These are phyloP conservation scores for Sanderia malayensis DNA, from an alignment of 30 jellyfish, hydroid and myxozoan species.

Conservation along the genomic window DNA sequence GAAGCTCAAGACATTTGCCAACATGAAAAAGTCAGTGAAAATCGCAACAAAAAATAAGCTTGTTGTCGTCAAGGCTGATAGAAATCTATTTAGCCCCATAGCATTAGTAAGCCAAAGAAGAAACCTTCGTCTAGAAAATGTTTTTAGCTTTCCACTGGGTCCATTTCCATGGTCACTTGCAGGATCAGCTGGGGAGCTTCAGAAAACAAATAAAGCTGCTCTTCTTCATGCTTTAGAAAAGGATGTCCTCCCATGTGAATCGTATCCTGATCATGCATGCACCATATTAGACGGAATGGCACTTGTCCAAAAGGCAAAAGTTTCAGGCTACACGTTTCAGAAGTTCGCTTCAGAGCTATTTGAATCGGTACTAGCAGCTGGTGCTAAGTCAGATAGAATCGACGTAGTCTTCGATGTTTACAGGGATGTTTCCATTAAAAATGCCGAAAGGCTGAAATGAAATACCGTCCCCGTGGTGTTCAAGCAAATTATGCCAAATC, in stretches of 20 bases:
- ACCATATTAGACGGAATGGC: constrained; percentile 20
- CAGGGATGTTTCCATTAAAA: constrained; percentile 10
- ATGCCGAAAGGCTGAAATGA: constrained; percentile 6
- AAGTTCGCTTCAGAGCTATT: constrained; percentile 15
- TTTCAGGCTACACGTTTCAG: constrained; percentile 16
- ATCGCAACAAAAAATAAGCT: too few relatives aligned
- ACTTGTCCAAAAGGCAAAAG: constrained; percentile 24
- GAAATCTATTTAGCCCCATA: too few relatives aligned
- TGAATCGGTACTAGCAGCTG: constrained; percentile 32
- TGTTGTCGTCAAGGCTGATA: too few relatives aligned
- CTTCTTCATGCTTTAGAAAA: not conserved
- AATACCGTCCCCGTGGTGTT: not conserved
- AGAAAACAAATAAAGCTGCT: constrained; percentile 3
- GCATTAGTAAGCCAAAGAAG: too few relatives aligned
- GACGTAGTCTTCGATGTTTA: constrained; percentile 21
- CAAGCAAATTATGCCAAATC: constrained; percentile 2
- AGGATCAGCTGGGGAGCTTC: too few relatives aligned
- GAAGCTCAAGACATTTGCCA: too few relatives aligned
- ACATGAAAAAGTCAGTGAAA: too few relatives aligned
- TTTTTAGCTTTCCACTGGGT: too few relatives aligned
- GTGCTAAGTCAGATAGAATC: constrained; percentile 13
- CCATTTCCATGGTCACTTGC: too few relatives aligned
- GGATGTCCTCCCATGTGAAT: constrained; percentile 1
- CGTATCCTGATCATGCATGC: not conserved
- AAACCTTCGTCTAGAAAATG: too few relatives aligned